These are phyloP conservation scores for Hyposoter dolosus DNA, from an alignment of 2,888 invertebrate genomes.

Conservation along the genomic window DNA sequence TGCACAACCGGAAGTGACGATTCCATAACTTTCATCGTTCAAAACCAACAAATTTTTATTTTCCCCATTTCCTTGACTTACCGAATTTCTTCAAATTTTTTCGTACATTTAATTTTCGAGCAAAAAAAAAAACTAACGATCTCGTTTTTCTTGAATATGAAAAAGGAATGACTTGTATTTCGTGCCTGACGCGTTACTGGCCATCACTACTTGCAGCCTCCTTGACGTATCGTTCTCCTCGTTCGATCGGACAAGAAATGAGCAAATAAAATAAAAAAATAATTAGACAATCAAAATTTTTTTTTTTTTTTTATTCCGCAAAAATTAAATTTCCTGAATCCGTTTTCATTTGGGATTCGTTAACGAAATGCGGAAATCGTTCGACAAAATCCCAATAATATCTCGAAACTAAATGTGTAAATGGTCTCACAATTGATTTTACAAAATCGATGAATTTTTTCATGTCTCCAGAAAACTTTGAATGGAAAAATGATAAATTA, in stretches of 20 bases:
- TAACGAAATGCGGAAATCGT: not conserved
- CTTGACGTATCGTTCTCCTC: not conserved
- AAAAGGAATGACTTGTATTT: not conserved
- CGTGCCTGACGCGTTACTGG: slow-evolving; percentile 14
- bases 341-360: not conserved
- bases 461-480: not conserved
- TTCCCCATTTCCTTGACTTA: no score
- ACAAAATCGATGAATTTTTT: not conserved
- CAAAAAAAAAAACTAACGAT: no score
- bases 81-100: not conserved
- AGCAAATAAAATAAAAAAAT: not conserved
- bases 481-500: not conserved
- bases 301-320: not conserved
- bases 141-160: no score
- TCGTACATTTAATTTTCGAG: not conserved
- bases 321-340: not conserved
- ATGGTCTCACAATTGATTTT: not conserved
- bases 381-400: not conserved
- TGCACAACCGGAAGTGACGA: not conserved
- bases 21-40: no score
- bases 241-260: not conserved
- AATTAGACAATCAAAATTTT: not conserved
- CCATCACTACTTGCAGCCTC: slow-evolving; percentile 19
- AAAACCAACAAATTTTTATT: not conserved
- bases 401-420: not conserved